Percentiles rank a stretch among this genome's conserved stretches.
phyloP scores from a whole-genome alignment of 1,140 invertebrate genomes.

The Neodiprion fabricii region DNA sequence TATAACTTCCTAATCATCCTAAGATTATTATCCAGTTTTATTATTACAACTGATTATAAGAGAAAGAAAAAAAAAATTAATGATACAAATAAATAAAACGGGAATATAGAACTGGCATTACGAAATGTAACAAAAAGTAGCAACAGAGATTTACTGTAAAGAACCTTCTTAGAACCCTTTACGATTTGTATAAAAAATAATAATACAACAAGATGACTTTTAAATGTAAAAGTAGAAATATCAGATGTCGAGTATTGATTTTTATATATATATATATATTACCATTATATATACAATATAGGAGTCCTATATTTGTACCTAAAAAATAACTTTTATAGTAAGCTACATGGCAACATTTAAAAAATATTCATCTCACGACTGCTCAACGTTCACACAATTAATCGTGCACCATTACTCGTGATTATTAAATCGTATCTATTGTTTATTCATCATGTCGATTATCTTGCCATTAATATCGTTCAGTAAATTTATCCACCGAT shows the following conservation, averaged over 20 bases:
- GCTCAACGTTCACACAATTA: background rate
- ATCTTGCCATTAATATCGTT: background rate
- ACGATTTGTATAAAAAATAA: background rate
- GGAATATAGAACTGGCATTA: background rate
- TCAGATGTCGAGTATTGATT: slow-evolving; percentile 10
- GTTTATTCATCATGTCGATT: background rate
- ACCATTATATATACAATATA: slow-evolving; percentile 11
- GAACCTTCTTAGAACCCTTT: background rate
- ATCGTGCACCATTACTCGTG: background rate
- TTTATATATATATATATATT: slow-evolving; percentile 3
- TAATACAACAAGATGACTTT: background rate
- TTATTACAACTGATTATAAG: too few relatives aligned
- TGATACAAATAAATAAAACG: too few relatives aligned
- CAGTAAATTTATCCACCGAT: background rate
- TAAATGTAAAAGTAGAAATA: background rate
- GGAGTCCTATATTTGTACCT: background rate
- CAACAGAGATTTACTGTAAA: background rate
- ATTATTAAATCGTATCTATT: slow-evolving; percentile 6
- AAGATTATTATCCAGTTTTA: too few relatives aligned
- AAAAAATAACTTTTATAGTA: slow-evolving; percentile 4
- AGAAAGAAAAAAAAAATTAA: too few relatives aligned
- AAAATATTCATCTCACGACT: background rate
- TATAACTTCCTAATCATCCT: too few relatives aligned
- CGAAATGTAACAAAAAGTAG: background rate
- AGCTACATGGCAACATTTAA: slow-evolving; percentile 11